Evolutionary conservation across 2,113 vertebrate genomes (phyloP).

Genomic region (Hassar affinis): DNA sequence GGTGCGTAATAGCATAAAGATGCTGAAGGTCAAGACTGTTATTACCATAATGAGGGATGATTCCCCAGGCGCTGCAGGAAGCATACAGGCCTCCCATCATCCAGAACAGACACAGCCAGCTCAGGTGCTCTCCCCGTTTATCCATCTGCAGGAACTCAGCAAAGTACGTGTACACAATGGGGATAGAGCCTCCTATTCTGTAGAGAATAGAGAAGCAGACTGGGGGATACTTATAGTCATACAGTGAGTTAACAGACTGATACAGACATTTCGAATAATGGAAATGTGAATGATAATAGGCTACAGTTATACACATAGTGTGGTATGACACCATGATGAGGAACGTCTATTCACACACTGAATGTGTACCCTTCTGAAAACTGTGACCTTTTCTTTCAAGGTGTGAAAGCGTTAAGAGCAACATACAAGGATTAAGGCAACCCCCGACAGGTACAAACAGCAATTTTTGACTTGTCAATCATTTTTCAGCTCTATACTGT

Average conservation of each 20-base stretch:
- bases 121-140: constrained; percentile 93
- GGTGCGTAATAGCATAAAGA: constrained; percentile 13
- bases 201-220: constrained; percentile 19
- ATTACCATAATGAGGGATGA: constrained; percentile 92
- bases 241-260: not conserved
- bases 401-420: not conserved
- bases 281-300: not conserved
- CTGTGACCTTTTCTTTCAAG: not conserved
- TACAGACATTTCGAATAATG: not conserved
- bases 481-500: too few species aligned
- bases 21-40: constrained; percentile 19
- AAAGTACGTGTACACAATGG: constrained; percentile 94
- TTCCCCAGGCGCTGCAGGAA: constrained; percentile 91
- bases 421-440: not conserved
- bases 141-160: constrained; percentile 94
- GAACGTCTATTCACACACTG: not conserved
- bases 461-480: too few species aligned
- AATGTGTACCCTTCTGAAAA: not conserved
- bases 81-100: constrained; percentile 89
- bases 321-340: not conserved
- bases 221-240: not conserved
- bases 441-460: not conserved
- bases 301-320: not conserved
- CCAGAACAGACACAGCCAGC: constrained; percentile 87
- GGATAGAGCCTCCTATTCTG: constrained; percentile 90